Evolutionary conservation across 2,113 vertebrate species (phyloP).

Genomic region (Psittacara wagleri): DNA sequence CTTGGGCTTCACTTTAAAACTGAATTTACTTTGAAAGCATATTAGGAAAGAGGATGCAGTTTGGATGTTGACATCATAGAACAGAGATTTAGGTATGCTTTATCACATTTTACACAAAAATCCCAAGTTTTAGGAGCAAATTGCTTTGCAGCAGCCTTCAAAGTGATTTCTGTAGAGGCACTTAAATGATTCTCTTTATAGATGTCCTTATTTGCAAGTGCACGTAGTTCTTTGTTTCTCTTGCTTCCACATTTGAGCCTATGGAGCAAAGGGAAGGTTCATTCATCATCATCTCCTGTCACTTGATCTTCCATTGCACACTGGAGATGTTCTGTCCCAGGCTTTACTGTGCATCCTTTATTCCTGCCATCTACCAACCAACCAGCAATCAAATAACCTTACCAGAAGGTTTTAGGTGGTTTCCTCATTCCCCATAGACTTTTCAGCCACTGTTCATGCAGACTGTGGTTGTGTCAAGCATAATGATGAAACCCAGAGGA

Average conservation of each 20-base stretch:
- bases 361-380: neutral
- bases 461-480: accelerated
- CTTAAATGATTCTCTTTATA: neutral
- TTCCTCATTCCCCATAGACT: neutral
- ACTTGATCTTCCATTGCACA: neutral
- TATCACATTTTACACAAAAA: neutral
- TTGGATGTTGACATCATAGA: neutral
- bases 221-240: neutral
- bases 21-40: neutral
- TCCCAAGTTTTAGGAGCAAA: neutral
- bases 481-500: neutral
- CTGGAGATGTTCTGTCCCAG: neutral
- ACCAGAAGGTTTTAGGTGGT: neutral
- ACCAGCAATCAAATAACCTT: neutral
- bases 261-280: neutral
- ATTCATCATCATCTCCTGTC: neutral
- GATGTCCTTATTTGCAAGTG: neutral
- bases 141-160: neutral
- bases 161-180: neutral
- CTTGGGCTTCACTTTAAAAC: neutral
- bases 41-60: neutral
- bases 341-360: neutral
- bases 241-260: neutral
- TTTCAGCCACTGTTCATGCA: neutral
- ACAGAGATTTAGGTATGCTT: neutral